Conservation (phyloP, 2,113 vertebrate genomes). For the Andinoacara biseriatus region DNA sequence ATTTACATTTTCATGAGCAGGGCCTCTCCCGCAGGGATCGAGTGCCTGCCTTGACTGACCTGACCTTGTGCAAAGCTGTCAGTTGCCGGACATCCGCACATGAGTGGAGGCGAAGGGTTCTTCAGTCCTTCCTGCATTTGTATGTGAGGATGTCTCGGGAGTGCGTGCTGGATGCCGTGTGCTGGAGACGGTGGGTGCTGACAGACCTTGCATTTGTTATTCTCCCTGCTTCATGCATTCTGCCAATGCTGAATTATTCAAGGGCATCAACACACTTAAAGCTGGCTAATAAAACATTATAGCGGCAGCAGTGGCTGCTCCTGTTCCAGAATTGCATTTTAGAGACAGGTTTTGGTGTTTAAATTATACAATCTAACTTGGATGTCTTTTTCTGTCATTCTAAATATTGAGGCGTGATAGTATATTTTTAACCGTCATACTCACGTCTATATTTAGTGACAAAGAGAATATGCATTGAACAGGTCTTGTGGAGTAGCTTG, state of each 20-base stretch:
- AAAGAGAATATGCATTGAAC: background rate
- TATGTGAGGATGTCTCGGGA: constrained; percentile 29
- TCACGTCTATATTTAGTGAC: background rate
- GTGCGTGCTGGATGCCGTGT: constrained; percentile 26
- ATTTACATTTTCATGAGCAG: constrained; percentile 60
- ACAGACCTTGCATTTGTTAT: constrained; percentile 59
- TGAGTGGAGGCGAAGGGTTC: constrained; percentile 32
- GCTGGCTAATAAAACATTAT: constrained; percentile 53
- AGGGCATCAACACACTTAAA: constrained; percentile 54
- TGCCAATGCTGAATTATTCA: constrained; percentile 66
- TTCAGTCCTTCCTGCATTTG: background rate
- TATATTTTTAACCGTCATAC: background rate
- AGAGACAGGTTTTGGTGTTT: background rate
- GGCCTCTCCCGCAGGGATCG: constrained; percentile 8
- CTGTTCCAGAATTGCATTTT: constrained; percentile 18
- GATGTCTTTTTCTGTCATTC: background rate
- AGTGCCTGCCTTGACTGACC: constrained; percentile 30
- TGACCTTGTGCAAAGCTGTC: constrained; percentile 54
- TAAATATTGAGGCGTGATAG: background rate
- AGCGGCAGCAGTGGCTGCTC: constrained; percentile 18
- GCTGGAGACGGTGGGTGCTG: constrained; percentile 34
- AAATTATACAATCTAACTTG: background rate
- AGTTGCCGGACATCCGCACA: constrained; percentile 4
- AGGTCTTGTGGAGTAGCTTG: background rate
- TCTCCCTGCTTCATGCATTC: constrained; percentile 32